phyloP scores from a whole-genome alignment of 1,140 invertebrate species.

The Musca vetustissima region DNA sequence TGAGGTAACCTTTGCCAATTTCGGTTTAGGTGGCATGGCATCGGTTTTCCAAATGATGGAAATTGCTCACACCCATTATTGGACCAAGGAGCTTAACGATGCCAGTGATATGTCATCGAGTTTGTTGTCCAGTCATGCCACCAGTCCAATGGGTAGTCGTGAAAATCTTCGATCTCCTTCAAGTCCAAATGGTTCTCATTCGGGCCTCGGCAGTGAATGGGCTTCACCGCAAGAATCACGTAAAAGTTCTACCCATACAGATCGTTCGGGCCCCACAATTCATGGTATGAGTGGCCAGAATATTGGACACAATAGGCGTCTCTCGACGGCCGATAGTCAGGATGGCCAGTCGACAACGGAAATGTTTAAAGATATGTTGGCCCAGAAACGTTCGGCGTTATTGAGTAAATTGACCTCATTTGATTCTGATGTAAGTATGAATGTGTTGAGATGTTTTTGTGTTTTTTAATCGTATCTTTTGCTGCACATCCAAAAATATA shows the following conservation, averaged over 20 bases:
- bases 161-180: conserved; percentile 71
- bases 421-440: conserved; percentile 78
- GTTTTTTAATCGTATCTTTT: neutral
- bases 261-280: conserved; percentile 24
- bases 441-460: neutral
- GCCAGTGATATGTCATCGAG: conserved; percentile 58
- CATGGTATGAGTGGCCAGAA: conserved; percentile 28
- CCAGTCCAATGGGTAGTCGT: conserved; percentile 74
- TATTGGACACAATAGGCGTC: conserved; percentile 33
- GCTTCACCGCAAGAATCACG: conserved; percentile 54
- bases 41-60: conserved; percentile 95
- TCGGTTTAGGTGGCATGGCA: conserved; percentile 94
- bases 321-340: conserved; percentile 54
- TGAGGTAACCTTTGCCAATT: conserved; percentile 90
- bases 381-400: conserved; percentile 82
- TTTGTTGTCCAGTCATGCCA: conserved; percentile 55
- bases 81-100: conserved; percentile 83
- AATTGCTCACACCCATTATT: conserved; percentile 98
- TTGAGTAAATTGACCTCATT: conserved; percentile 85
- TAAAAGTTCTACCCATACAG: conserved; percentile 50
- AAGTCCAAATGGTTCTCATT: conserved; percentile 47
- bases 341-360: conserved; percentile 77
- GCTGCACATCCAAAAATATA: no score
- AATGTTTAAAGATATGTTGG: conserved; percentile 86
- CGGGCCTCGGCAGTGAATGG: conserved; percentile 50